phyloP scores from a whole-genome alignment of 2,888 invertebrate species.

The Corbicula japonica region DNA sequence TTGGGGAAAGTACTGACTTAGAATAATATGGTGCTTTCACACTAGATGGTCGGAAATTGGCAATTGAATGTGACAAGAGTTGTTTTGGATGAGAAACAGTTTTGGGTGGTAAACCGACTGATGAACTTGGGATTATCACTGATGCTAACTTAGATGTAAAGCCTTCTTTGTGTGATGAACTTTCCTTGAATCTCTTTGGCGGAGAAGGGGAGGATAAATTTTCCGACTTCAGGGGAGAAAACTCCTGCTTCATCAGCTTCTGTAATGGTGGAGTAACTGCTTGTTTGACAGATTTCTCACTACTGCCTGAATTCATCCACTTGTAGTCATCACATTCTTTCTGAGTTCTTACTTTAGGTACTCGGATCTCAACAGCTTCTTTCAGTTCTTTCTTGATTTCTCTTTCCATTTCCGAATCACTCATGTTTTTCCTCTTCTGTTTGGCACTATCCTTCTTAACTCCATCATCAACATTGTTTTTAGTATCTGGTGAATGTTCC shows the following conservation, averaged over 20 bases:
- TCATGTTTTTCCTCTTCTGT: conserved; percentile 25
- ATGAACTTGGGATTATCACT: conserved; percentile 64
- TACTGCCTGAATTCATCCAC: conserved; percentile 36
- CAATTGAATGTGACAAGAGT: conserved; percentile 61
- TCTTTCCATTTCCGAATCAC: conserved; percentile 52
- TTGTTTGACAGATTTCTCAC: conserved; percentile 38
- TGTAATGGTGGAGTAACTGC: conserved; percentile 74
- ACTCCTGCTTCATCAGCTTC: conserved; percentile 73
- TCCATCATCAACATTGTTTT: no score
- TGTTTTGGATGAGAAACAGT: conserved; percentile 73
- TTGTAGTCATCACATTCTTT: conserved; percentile 42
- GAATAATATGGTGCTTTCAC: conserved; percentile 37
- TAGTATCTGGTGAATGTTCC: no score
- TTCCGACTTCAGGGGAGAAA: conserved; percentile 66
- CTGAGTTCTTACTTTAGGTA: conserved; percentile 40
- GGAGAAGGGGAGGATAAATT: conserved; percentile 64
- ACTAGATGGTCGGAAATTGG: conserved; percentile 53
- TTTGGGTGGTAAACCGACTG: conserved; percentile 42
- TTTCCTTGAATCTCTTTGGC: conserved; percentile 66
- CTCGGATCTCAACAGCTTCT: conserved; percentile 56
- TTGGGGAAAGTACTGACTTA: conserved; percentile 50
- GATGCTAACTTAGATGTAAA: conserved; percentile 67
- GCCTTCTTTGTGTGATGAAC: conserved; percentile 56
- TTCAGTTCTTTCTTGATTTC: conserved; percentile 53
- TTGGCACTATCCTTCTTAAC: no score